A percentile compares a stretch with the other conserved stretches of the same genome.
These are phyloP conservation scores for Campopleginae sp. DNA, from an alignment of 2,888 invertebrate genomes.

Conservation along the genomic window DNA sequence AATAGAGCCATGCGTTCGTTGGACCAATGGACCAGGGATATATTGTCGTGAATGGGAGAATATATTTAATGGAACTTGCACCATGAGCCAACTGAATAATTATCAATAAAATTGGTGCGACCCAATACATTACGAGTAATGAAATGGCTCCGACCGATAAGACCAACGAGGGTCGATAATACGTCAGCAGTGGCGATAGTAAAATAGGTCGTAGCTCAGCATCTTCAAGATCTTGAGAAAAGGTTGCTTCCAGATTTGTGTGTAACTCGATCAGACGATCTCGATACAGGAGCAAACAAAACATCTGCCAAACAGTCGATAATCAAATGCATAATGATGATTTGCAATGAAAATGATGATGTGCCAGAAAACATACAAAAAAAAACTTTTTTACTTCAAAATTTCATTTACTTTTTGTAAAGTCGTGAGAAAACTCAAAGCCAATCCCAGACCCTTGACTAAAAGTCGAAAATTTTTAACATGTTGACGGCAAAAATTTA, in stretches of 20 bases:
- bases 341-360: no score
- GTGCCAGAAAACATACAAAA: no score
- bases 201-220: neutral
- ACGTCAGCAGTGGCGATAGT: conserved; percentile 6
- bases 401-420: conserved; percentile 24
- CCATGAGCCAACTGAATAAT: conserved; percentile 33
- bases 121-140: conserved; percentile 4
- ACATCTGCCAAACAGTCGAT: neutral
- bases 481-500: conserved; percentile 61
- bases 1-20: conserved; percentile 54
- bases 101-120: conserved; percentile 43
- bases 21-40: conserved; percentile 36
- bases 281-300: conserved; percentile 39
- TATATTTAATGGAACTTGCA: conserved; percentile 33
- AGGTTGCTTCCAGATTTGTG: conserved; percentile 27
- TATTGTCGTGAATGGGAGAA: conserved; percentile 37
- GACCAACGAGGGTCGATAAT: conserved; percentile 16
- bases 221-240: conserved; percentile 28
- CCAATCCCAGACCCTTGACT: conserved; percentile 62
- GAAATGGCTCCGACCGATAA: neutral
- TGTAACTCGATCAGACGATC: conserved; percentile 40
- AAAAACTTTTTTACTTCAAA: neutral
- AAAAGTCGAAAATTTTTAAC: conserved; percentile 59
- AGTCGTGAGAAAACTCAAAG: conserved; percentile 55
- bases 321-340: no score